Percentiles rank a stretch among this genome's conserved stretches.
phyloP scores from a whole-genome alignment of 2,113 vertebrate genomes.

The Protobothrops mucrosquamatus region DNA sequence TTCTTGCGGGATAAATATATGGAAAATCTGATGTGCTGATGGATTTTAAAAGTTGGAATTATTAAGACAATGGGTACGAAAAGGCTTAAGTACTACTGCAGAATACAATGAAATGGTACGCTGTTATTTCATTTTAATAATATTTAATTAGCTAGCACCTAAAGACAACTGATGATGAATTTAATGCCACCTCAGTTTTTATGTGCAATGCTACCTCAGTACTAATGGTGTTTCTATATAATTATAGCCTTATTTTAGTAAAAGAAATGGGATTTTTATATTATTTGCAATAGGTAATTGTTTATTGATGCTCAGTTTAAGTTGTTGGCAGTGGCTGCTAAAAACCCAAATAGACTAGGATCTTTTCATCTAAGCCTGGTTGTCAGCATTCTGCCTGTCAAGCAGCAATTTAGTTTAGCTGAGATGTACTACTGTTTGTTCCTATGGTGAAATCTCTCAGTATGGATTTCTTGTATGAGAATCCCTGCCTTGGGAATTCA shows the following conservation, averaged over 20 bases:
- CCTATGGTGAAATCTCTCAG: conserved; percentile 49
- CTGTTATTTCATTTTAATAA: not conserved
- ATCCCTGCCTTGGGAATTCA: conserved; percentile 54
- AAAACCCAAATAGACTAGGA: not conserved
- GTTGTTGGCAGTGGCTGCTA: not conserved
- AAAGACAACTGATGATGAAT: not conserved
- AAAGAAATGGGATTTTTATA: conserved; percentile 34
- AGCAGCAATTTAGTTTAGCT: not conserved
- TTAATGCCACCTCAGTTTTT: not conserved
- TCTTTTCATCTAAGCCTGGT: conserved; percentile 21
- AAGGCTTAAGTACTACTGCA: not conserved
- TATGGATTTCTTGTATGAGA: conserved; percentile 49
- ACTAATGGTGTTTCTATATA: conserved; percentile 48
- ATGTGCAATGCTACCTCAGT: conserved; percentile 14
- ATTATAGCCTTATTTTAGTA: conserved; percentile 34
- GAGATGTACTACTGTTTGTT: conserved; percentile 45
- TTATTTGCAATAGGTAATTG: conserved; percentile 39
- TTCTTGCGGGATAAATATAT: not conserved
- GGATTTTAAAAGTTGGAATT: not conserved
- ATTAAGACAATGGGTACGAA: not conserved
- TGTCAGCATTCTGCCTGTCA: conserved; percentile 22
- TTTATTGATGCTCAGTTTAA: accelerated
- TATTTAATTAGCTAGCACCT: not conserved
- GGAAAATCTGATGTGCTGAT: not conserved
- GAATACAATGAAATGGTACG: not conserved